Base-by-base conservation (phyloP, 2,888 invertebrate species). In the Rhagonycha fulva region DNA sequence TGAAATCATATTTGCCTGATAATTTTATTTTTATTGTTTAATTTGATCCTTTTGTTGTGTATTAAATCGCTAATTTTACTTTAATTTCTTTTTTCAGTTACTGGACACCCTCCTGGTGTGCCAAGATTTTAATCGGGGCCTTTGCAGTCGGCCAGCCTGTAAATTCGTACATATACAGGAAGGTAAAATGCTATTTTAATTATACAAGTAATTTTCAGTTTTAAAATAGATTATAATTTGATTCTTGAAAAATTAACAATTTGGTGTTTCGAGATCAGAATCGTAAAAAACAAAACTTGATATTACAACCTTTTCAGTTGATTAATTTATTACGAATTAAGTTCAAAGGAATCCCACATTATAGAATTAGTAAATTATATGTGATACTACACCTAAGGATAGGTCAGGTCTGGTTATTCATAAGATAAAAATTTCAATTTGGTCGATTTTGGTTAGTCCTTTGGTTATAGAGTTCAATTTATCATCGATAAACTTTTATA, bases 71-170 rank as follows among this genome's bases (percentile, higher is more conserved):
- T 67, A 74, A 67, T 47, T 47, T 62, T 62, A 47, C 30, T 69
- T 62, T 83, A 26, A 69, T 86, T 62, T 14, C 11, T 77, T 76
- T 81, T 77, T 82, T 78, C 95, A 98, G 98, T 98, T 97, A 96
- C 98, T 96, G 97, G 98, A 96, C 97, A 98, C 96, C 97, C 97
- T 96, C 96, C 98, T 95, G 96, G 97, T 97, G 95, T 98, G 96
- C 98, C 97, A 96, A 96, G 98, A 97, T 98, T 98, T 97, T 98
- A 98, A 97, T 95, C 95, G 95, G 91, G 96, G 96, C 92, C 94
- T 95, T 91, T 97, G 96, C 93, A 94, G 94, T 92, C 94, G 97
- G 93, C 94, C 95, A 91, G 95, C 96, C 93, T 97, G 97, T 95
- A 96, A 96, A 94, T 97, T 96, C 93, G 96, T 97, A 92, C 97